A percentile compares a stretch with the other conserved stretches of the same genome.
Evolutionary conservation across 2,797 vertebrate genomes (phyloP).

Genomic region (Todus mexicanus): DNA sequence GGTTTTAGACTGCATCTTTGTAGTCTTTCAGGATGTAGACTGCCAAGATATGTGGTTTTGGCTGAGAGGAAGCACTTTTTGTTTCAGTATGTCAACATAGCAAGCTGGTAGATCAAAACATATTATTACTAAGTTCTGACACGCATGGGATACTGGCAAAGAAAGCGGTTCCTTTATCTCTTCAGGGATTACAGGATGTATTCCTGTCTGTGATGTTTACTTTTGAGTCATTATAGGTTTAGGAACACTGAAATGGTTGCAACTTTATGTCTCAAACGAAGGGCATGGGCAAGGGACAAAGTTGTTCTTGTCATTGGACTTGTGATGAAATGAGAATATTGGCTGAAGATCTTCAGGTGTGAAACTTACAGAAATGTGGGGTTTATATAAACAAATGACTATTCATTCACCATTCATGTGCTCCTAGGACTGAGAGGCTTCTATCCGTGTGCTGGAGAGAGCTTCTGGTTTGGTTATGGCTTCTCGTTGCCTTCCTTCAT

Average conservation of each 20-base stretch:
- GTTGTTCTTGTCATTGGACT: background rate
- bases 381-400: background rate
- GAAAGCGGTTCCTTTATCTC: conserved; percentile 16
- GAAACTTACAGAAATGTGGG: background rate
- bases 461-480: background rate
- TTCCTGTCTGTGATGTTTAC: conserved; percentile 7
- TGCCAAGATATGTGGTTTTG: conserved; percentile 68
- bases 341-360: background rate
- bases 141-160: conserved; percentile 35
- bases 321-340: background rate
- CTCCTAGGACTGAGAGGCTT: background rate
- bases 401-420: background rate
- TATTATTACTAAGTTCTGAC: conserved; percentile 20
- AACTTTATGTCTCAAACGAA: background rate
- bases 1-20: conserved; percentile 42
- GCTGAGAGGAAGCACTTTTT: conserved; percentile 54
- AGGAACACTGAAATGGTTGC: background rate
- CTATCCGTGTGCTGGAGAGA: background rate
- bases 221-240: background rate
- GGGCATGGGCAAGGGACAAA: background rate
- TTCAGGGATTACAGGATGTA: conserved; percentile 1
- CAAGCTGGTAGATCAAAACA: conserved; percentile 20
- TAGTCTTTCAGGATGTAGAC: conserved; percentile 53
- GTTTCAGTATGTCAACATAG: conserved; percentile 48
- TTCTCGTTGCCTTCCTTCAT: background rate